phyloP scores from a whole-genome alignment of 2,797 vertebrate genomes.

The Cichlasoma orientale region DNA sequence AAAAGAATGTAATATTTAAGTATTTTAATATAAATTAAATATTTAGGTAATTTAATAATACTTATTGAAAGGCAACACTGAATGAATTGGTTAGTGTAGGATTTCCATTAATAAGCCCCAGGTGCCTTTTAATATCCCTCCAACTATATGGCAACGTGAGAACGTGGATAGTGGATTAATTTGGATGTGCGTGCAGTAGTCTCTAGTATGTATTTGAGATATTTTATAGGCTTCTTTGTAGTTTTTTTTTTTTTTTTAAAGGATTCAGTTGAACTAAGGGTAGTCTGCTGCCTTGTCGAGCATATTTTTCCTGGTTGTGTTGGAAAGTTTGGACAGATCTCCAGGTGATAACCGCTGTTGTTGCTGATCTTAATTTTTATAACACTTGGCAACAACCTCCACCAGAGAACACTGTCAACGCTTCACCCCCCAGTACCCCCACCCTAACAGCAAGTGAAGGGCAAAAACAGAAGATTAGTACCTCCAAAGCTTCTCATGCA shows the following conservation, averaged over 20 bases:
- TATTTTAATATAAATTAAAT: background rate
- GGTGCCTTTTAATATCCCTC: background rate
- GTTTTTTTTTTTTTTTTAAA: background rate
- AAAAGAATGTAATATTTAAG: background rate
- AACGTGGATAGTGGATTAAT: background rate
- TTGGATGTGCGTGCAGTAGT: too few species aligned
- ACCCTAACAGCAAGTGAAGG: constrained; percentile 37
- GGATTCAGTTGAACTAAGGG: background rate
- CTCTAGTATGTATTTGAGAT: background rate
- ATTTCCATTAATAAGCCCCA: background rate
- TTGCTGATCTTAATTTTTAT: constrained; percentile 31
- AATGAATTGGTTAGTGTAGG: background rate
- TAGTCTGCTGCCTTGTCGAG: constrained; percentile 7
- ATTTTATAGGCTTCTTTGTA: background rate
- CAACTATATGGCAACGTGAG: background rate
- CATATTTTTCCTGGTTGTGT: constrained; percentile 36
- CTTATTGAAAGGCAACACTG: background rate
- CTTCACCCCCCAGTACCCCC: background rate
- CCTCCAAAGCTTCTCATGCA: constrained; percentile 27
- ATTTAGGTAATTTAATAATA: too few species aligned
- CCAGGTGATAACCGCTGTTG: constrained; percentile 15
- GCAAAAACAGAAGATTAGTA: constrained; percentile 50
- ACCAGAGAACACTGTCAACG: background rate
- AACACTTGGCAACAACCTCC: constrained; percentile 36
- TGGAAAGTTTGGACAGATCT: constrained; percentile 41